A percentile compares a stretch with the other conserved stretches of the same genome.
phyloP scores from a whole-genome alignment of 2,888 invertebrate genomes.

The Lamellibrachia satsuma region DNA sequence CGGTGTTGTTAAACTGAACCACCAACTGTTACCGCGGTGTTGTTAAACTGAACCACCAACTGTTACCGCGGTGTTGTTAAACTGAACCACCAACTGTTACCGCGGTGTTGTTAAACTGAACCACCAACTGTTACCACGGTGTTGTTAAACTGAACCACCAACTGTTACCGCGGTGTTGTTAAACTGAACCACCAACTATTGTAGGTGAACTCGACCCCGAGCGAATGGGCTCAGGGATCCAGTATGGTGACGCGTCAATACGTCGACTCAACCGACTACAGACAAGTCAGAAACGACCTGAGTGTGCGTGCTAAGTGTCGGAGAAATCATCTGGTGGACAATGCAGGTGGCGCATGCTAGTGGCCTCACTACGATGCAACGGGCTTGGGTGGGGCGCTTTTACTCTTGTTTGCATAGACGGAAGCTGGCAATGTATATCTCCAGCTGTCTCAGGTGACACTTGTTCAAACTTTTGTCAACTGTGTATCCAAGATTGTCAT shows the following conservation, averaged over 20 bases:
- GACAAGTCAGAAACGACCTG: background rate
- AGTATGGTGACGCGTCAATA: conserved; percentile 74
- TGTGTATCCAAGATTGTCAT: background rate
- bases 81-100: background rate
- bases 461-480: background rate
- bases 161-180: background rate
- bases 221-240: conserved; percentile 78
- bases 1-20: background rate
- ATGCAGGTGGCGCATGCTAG: background rate
- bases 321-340: background rate
- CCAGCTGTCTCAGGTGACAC: background rate
- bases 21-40: background rate
- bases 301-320: background rate
- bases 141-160: background rate
- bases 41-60: background rate
- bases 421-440: background rate
- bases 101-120: background rate
- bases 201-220: conserved; percentile 83
- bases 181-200: conserved; percentile 30
- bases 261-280: conserved; percentile 57
- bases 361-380: background rate
- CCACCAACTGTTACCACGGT: background rate
- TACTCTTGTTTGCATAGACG: background rate
- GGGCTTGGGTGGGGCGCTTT: background rate
- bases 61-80: background rate